phyloP scores from a whole-genome alignment of 2,888 invertebrate genomes.

The Elmis aenea region DNA sequence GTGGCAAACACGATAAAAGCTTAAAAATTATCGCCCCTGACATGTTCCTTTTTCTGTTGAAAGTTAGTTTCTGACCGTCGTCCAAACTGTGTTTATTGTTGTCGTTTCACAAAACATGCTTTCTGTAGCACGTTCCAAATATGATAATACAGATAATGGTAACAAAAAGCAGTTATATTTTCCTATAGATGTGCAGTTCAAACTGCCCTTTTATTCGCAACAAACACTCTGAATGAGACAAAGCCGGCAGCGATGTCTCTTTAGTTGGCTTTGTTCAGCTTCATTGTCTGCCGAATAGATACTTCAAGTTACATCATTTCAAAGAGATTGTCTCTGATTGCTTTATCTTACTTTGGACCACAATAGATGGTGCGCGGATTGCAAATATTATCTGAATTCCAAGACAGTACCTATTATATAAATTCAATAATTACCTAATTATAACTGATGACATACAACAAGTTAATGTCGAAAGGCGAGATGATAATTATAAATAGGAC shows the following conservation, averaged over 20 bases:
- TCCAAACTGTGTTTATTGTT: no score
- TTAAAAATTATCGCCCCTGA: no score
- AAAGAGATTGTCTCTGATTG: constrained; percentile 46
- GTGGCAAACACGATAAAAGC: no score
- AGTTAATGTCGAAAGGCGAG: no score
- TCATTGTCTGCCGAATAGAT: constrained; percentile 45
- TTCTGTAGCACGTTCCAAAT: constrained; percentile 20
- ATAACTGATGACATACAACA: no score
- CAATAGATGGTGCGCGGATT: constrained; percentile 20
- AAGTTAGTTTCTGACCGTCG: no score
- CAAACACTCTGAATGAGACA: constrained; percentile 44
- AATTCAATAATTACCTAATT: no score
- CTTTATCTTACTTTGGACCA: constrained; percentile 40
- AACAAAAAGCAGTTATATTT: constrained; percentile 27
- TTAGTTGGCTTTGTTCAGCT: constrained; percentile 44
- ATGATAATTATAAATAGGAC: no score
- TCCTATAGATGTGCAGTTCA: constrained; percentile 42
- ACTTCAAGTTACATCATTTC: constrained; percentile 49
- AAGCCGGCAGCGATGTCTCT: constrained; percentile 45
- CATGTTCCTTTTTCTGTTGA: no score
- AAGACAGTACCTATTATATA: no score
- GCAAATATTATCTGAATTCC: constrained; percentile 4
- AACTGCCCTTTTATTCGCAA: constrained; percentile 45
- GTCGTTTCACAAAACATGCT: no score
- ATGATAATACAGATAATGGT: constrained; percentile 17